Conservation (phyloP, 2,113 vertebrate genomes). For the Cheirogaleus medius region DNA sequence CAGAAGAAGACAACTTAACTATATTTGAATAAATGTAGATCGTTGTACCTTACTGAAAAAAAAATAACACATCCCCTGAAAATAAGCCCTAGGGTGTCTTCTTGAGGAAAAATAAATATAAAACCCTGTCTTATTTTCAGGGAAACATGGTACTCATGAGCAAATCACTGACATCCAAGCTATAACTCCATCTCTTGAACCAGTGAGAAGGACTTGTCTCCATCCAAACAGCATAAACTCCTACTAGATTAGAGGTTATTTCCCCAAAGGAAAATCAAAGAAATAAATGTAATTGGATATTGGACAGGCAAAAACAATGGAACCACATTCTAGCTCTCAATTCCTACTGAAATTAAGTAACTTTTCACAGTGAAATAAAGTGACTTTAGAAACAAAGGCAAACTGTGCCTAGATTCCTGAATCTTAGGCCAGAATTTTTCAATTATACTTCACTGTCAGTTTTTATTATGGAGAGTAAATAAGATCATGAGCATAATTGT, state of each 20-base stretch:
- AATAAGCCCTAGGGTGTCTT: no score
- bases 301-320: background rate
- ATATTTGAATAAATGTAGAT: no score
- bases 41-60: no score
- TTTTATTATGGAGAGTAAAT: slow-evolving; percentile 40
- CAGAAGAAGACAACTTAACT: no score
- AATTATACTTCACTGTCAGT: background rate
- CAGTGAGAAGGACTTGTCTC: background rate
- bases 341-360: background rate
- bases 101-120: no score
- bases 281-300: background rate
- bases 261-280: background rate
- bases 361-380: background rate
- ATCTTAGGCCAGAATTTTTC: background rate
- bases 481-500: slow-evolving; percentile 7
- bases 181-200: background rate
- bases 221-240: background rate
- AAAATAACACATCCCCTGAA: no score
- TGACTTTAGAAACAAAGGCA: slow-evolving; percentile 31
- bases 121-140: no score
- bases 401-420: background rate
- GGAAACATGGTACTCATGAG: no score
- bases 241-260: background rate
- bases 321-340: background rate
- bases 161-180: background rate